Conservation (phyloP, 2,797 vertebrate genomes). For the Notolabrus celidotus region DNA sequence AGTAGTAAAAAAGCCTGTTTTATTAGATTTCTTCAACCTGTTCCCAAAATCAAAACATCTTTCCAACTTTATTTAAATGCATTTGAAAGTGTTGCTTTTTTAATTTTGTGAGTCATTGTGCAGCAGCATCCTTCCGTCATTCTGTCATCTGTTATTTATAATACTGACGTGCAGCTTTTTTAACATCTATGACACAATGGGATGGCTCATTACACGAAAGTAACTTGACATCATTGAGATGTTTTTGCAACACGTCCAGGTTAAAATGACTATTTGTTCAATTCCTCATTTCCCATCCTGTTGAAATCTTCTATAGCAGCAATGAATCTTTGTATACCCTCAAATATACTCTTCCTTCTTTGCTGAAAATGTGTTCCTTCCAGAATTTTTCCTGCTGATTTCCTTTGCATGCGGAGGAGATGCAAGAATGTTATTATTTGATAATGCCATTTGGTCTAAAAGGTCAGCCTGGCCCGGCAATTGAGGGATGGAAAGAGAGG, state of each 20-base stretch:
- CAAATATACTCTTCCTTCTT: neutral
- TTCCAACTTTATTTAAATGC: neutral
- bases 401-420: conserved; percentile 32
- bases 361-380: neutral
- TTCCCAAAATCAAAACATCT: neutral
- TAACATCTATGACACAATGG: neutral
- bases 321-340: neutral
- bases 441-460: conserved; percentile 74
- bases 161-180: neutral
- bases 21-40: neutral
- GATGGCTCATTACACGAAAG: neutral
- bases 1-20: neutral
- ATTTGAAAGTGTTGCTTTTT: neutral
- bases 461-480: conserved; percentile 60
- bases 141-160: neutral
- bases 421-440: conserved; percentile 64
- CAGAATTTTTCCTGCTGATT: conserved; percentile 20
- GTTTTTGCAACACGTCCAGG: neutral
- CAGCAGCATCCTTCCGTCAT: neutral
- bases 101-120: neutral
- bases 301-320: no score
- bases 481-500: neutral
- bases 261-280: conserved; percentile 3
- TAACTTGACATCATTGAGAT: neutral
- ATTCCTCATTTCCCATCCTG: neutral